These are phyloP conservation scores for Carettochelys insculpta DNA, from an alignment of 2,113 vertebrate species.

Conservation along the genomic window DNA sequence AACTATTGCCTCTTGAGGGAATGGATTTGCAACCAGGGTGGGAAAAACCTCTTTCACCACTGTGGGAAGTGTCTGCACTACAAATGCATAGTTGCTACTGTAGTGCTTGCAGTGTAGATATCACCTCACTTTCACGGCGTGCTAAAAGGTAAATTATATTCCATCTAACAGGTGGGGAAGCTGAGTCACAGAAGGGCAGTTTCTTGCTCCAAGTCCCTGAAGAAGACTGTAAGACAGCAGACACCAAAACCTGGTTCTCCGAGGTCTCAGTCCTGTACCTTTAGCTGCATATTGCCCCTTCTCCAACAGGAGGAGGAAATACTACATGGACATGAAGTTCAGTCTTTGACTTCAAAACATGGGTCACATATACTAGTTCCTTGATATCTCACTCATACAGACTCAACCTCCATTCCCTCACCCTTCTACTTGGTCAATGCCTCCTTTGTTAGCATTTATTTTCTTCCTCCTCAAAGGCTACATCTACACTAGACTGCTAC, in stretches of 20 bases:
- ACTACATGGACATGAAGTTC: fast-evolving
- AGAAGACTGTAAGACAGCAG: background rate
- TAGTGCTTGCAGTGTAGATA: background rate
- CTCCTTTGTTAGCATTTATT: background rate
- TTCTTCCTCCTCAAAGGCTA: background rate
- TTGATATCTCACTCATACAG: fast-evolving
- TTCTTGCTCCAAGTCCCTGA: constrained; percentile 11
- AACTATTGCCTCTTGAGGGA: background rate
- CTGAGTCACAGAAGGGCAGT: constrained; percentile 47
- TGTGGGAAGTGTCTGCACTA: background rate
- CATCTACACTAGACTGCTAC: no score
- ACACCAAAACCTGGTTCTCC: background rate
- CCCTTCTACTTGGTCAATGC: background rate
- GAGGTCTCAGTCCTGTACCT: background rate
- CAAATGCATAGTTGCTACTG: background rate
- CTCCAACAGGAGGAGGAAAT: background rate
- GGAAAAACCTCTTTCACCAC: background rate
- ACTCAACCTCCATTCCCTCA: background rate
- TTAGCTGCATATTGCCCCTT: background rate
- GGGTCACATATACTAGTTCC: background rate
- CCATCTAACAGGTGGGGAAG: constrained; percentile 35
- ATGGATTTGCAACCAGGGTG: background rate
- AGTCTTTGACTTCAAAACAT: background rate
- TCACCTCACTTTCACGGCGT: constrained; percentile 17
- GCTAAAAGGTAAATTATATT: constrained; percentile 31